phyloP scores from a whole-genome alignment of 2,888 invertebrate species.

The Amphimallon solstitiale region DNA sequence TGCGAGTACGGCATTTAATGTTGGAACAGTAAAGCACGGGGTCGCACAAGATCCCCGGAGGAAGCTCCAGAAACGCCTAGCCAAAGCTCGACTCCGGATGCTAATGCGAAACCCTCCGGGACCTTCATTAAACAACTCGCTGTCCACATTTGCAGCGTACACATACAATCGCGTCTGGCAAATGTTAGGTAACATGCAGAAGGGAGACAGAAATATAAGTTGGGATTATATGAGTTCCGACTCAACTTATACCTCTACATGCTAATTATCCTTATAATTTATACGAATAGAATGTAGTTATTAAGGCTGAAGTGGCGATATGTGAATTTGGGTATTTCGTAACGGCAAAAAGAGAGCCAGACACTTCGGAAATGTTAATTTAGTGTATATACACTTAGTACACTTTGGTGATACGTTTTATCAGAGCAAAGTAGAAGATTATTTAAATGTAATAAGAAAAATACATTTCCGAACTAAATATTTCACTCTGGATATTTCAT shows the following conservation, averaged over 20 bases:
- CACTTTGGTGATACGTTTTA: no score
- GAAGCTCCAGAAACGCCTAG: conserved; percentile 46
- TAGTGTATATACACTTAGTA: neutral
- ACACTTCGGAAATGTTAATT: conserved; percentile 14
- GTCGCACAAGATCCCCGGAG: conserved; percentile 54
- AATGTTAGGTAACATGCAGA: conserved; percentile 15
- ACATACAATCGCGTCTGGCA: conserved; percentile 18
- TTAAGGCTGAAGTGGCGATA: conserved; percentile 36
- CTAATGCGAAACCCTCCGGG: conserved; percentile 58
- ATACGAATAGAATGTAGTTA: conserved; percentile 38
- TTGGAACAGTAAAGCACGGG: conserved; percentile 53
- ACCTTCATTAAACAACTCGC: conserved; percentile 62
- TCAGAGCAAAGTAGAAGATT: no score
- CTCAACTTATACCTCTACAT: conserved; percentile 50
- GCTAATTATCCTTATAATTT: conserved; percentile 51
- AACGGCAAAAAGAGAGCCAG: conserved; percentile 16
- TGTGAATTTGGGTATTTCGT: conserved; percentile 19
- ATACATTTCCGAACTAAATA: no score
- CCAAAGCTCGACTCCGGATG: conserved; percentile 53
- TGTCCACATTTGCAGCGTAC: conserved; percentile 56
- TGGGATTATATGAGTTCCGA: conserved; percentile 50
- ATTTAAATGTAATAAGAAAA: no score
- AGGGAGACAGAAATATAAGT: conserved; percentile 35
- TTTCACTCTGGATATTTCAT: no score
- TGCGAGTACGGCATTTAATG: conserved; percentile 56